Percentiles rank a stretch among this genome's conserved stretches.
Conservation (phyloP, 2,113 vertebrate genomes). For the Campylomormyrus tamandua region DNA sequence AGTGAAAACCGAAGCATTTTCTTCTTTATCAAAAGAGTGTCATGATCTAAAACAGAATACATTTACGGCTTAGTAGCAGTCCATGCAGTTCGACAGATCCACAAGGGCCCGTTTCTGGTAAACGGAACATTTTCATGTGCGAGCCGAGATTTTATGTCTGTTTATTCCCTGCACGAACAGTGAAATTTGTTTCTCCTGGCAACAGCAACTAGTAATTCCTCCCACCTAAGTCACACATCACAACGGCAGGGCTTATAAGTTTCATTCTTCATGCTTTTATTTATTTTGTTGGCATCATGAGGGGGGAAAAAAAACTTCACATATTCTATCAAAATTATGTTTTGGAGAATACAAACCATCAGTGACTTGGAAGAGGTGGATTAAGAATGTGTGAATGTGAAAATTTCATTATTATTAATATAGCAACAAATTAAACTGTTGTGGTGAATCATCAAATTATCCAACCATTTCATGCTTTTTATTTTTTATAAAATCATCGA, state of each 20-base stretch:
- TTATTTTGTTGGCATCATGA: not conserved
- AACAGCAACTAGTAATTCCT: not conserved
- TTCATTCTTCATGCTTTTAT: not conserved
- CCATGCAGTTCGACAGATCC: not conserved
- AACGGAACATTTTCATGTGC: not conserved
- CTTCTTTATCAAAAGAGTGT: not conserved
- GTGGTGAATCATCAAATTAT: not conserved
- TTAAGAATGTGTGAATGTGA: not conserved
- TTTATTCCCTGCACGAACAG: not conserved
- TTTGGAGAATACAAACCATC: not conserved
- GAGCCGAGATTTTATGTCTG: not conserved
- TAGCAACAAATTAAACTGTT: not conserved
- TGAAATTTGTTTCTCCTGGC: not conserved
- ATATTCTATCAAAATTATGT: not conserved
- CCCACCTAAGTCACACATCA: not conserved
- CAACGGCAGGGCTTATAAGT: not conserved
- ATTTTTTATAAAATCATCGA: not conserved
- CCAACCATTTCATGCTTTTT: not conserved
- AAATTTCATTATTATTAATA: not conserved
- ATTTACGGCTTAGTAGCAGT: not conserved
- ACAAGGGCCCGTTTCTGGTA: not conserved
- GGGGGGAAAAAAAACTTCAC: not conserved
- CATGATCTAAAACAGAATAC: not conserved
- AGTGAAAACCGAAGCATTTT: not conserved
- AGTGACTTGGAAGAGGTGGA: not conserved